Base-by-base conservation (phyloP, 1,140 invertebrate genomes). In the Lasioglossum albipes region DNA sequence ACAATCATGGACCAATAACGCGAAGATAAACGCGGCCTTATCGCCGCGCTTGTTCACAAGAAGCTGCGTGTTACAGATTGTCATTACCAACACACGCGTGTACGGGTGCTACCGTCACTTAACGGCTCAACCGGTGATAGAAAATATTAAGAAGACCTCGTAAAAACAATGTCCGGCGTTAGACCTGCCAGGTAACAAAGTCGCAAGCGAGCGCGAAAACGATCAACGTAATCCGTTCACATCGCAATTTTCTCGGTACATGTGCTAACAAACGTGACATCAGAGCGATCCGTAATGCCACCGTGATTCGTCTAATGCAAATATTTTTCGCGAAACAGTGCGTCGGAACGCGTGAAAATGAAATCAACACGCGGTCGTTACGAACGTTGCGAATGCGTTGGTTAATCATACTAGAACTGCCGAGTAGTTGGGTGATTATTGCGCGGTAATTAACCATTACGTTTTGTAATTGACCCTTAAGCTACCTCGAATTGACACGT, bases 21-120 rank as follows among this genome's bases (percentile, higher is more conserved):
- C 20, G 57, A 80, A 74, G 79, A 80, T 80, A 80, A 80, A 75
- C n/a, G 45, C 22, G 27, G n/a, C 66, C 65, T 80, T 80, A 80
- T 80, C 79, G 54, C 65, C 57, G 20, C 22, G 65, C 22, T n/a
- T 62, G 42, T 75, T 64, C 52, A 45, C 62, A 57, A 61, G 12
- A 57, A 61, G 12, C 42, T n/a, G 27, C 20, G 20, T 13, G 54
- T 75, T 75, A 31, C 57, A 75, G 27, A 42, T 42, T 75, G 79
- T 54, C 73, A 75, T 75, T 75, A 69, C 65, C 16, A 31, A 9
- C 52, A 67, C n/a, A 59, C 20, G 36, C 27, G 22, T 79, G 66
- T 31, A 18, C 52, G 52, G 12, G 5, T 20, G 45, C 52, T 68
- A 45, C 62, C 20, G 45, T 75, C 65, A 49, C n/a, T 80, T 22